Evolutionary conservation across 1,140 invertebrate genomes (phyloP), one percentile per base, ranked within the genome.

Genomic region (Nasonia giraulti): DNA sequence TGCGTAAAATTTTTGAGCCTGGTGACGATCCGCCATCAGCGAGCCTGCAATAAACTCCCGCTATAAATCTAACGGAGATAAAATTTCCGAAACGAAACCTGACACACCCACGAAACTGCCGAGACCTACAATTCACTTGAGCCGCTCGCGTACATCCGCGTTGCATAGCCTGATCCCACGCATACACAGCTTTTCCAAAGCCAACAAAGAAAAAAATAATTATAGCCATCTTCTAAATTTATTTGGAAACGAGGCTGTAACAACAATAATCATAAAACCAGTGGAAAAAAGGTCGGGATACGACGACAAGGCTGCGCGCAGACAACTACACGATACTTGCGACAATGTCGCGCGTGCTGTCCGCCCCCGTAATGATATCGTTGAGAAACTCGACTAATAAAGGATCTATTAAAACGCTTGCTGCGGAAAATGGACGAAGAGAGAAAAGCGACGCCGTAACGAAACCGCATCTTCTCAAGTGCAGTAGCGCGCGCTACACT

Each of bases 401-500:
- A 89, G 84, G 74, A 87, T 81, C 81, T 86, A 88, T 89, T 88
- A 87, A 85, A 86, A 82, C 80, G 83, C 81, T 78, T 71, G 27
- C 68, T 80, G 69, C 20, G 1, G 20, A 71, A 69, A 17, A 83
- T 87, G 50, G 78, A 84, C 75, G 23, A 85, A 74, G 76, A 74
- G 86, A 75, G 27, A 75, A 73, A 44, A 75, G 80, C 40, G 44
- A 75, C 1, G 17, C 74, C 44, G 2, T 71, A 75, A 66, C 20
- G 33, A 87, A 87, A 88, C 88, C 89, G 82, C 89, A 90, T 44
- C 82, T 68, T 87, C 87, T 89, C 89, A 89, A 89, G 89, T 90
- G 86, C 89, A 87, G 20, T 33, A 20, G 0, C 66, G 40, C 75
- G 55, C 33, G 84, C 79, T 81, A 87, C 87, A 87, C 80, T 90